Conservation (phyloP, 2,113 vertebrate species). For the Atherinomorus stipes region DNA sequence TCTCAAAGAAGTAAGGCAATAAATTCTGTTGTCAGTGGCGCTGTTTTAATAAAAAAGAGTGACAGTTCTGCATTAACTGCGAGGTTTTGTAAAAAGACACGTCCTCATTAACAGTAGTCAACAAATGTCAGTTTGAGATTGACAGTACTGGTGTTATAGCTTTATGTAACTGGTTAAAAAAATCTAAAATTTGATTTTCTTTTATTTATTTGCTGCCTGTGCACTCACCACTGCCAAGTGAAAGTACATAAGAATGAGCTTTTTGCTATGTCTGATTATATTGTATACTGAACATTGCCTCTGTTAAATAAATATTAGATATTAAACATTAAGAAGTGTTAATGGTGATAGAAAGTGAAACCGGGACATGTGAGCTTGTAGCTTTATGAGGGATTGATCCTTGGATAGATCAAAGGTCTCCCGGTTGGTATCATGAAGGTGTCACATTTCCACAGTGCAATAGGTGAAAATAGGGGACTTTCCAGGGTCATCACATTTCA, state of each 20-base stretch:
- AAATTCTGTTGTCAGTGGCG: background rate
- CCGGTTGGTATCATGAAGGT: conserved; percentile 3
- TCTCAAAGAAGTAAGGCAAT: background rate
- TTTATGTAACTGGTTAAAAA: too few species aligned
- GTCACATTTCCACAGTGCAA: conserved; percentile 23
- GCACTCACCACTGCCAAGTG: too few species aligned
- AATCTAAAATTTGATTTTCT: too few species aligned
- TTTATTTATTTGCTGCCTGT: too few species aligned
- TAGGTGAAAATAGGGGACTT: conserved; percentile 29
- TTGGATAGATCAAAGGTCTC: conserved; percentile 41
- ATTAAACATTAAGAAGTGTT: background rate
- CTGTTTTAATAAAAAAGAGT: background rate
- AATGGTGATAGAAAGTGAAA: background rate
- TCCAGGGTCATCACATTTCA: conserved; percentile 49
- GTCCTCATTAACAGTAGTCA: too few species aligned
- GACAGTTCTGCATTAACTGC: background rate
- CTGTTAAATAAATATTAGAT: too few species aligned
- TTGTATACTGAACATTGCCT: too few species aligned
- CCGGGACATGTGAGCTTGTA: background rate
- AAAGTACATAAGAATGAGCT: too few species aligned
- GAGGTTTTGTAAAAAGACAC: background rate
- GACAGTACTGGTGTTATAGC: too few species aligned
- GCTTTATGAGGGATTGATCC: conserved; percentile 1
- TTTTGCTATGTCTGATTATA: background rate
- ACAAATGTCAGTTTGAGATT: too few species aligned